Percentiles rank a stretch among this genome's conserved stretches.
phyloP scores from a whole-genome alignment of 2,797 vertebrate genomes.

The Todus mexicanus region DNA sequence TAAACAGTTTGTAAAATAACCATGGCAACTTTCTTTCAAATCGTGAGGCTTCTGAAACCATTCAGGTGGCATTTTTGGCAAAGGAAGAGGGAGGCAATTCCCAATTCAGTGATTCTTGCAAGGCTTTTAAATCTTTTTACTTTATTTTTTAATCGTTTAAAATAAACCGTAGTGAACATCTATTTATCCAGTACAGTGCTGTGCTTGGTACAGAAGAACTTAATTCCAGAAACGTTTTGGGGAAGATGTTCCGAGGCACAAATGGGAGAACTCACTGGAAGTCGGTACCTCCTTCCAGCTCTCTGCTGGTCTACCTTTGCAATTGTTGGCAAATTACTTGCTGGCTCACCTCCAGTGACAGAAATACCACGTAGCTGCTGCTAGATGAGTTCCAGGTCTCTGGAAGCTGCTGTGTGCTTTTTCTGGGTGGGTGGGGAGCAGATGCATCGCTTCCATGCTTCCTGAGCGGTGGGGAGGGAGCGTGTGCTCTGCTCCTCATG shows the following conservation, averaged over 20 bases:
- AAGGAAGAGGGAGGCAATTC: neutral
- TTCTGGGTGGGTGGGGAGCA: neutral
- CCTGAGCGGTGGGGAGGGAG: neutral
- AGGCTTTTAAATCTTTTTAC: neutral
- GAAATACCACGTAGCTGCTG: neutral
- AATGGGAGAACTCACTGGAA: neutral
- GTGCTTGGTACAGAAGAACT: neutral
- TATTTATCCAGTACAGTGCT: neutral
- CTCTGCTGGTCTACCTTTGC: neutral
- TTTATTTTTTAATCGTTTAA: neutral
- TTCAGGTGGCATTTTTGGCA: neutral
- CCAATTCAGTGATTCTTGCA: neutral
- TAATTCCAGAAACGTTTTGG: neutral
- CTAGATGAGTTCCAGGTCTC: neutral
- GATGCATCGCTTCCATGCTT: neutral
- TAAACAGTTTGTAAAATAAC: neutral
- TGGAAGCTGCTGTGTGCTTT: neutral
- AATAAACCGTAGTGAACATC: neutral
- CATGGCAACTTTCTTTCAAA: neutral
- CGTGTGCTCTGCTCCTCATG: neutral
- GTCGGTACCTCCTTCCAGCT: neutral
- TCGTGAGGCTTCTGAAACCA: neutral
- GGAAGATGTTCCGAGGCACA: neutral
- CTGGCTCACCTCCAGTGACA: neutral
- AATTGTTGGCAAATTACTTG: neutral